These are phyloP conservation scores for Fulmarus glacialis DNA, from an alignment of 2,113 vertebrate genomes.

Conservation along the genomic window DNA sequence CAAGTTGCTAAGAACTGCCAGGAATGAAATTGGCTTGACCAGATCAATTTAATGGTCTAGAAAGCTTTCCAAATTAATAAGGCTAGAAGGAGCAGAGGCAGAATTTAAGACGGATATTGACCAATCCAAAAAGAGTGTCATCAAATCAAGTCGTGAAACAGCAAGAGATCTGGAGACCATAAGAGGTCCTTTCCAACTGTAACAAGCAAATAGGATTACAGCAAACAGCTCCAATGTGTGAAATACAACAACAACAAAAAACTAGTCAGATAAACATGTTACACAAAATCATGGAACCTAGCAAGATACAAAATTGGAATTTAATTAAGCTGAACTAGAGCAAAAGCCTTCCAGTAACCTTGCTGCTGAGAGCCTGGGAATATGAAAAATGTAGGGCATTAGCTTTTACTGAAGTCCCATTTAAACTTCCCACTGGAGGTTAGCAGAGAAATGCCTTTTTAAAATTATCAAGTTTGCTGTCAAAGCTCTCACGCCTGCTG, in stretches of 20 bases:
- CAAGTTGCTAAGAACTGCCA: background rate
- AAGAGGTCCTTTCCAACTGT: background rate
- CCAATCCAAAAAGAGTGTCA: background rate
- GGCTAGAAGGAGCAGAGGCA: background rate
- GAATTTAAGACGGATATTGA: background rate
- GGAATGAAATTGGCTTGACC: background rate
- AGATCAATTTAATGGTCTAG: background rate
- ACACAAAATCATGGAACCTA: background rate
- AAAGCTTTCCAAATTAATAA: background rate
- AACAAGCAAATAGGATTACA: background rate
- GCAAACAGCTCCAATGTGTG: background rate
- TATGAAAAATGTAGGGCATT: background rate
- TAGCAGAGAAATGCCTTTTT: background rate
- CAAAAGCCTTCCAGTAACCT: conserved; percentile 20
- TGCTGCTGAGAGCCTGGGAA: background rate
- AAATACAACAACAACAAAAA: background rate
- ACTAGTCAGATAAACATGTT: background rate
- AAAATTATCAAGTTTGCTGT: background rate
- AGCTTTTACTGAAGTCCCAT: background rate
- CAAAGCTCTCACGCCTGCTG: background rate
- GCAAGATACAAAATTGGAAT: conserved; percentile 15
- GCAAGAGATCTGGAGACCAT: background rate
- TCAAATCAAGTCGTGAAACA: background rate
- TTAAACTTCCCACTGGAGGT: background rate
- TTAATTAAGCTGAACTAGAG: conserved; percentile 44